A percentile compares a stretch with the other conserved stretches of the same genome.
Conservation (phyloP, 2,797 vertebrate genomes). For the Masticophis lateralis region DNA sequence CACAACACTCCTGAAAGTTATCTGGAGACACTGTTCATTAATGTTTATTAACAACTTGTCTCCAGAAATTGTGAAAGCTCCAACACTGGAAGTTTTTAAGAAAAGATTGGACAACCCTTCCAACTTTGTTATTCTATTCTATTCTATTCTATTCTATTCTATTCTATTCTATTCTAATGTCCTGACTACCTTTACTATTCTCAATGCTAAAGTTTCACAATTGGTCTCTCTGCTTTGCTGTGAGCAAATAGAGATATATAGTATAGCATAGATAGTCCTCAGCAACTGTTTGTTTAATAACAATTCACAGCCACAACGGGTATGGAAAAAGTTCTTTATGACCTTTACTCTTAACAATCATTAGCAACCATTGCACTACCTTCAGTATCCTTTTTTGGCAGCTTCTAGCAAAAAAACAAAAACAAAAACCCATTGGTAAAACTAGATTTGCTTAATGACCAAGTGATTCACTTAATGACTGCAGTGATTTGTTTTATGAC, state of each 20-base stretch:
- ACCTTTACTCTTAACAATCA: not conserved
- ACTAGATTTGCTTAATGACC: not conserved
- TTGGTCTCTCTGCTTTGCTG: slow-evolving; percentile 33
- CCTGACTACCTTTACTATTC: slow-evolving; percentile 22
- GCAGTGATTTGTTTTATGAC: not conserved
- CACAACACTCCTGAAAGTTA: not conserved
- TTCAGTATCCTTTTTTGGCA: too few species aligned
- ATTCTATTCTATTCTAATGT: not conserved
- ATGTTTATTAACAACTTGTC: too few species aligned
- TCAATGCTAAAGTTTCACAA: slow-evolving; percentile 18
- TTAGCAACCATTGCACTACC: not conserved
- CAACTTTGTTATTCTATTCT: too few species aligned
- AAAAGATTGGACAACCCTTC: too few species aligned
- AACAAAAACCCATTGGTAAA: not conserved
- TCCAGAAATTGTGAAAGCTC: too few species aligned
- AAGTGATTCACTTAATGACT: not conserved
- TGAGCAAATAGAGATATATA: not conserved
- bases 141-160: too few species aligned
- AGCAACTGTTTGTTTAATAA: not conserved
- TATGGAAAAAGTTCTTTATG: not conserved
- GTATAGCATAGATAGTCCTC: too few species aligned
- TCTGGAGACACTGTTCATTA: not conserved
- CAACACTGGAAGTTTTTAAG: too few species aligned
- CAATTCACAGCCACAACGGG: not conserved
- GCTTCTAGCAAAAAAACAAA: too few species aligned